Evolutionary conservation across 2,113 vertebrate genomes (phyloP), one percentile per base, ranked within the genome.

Genomic region (Sturnira hondurensis): DNA sequence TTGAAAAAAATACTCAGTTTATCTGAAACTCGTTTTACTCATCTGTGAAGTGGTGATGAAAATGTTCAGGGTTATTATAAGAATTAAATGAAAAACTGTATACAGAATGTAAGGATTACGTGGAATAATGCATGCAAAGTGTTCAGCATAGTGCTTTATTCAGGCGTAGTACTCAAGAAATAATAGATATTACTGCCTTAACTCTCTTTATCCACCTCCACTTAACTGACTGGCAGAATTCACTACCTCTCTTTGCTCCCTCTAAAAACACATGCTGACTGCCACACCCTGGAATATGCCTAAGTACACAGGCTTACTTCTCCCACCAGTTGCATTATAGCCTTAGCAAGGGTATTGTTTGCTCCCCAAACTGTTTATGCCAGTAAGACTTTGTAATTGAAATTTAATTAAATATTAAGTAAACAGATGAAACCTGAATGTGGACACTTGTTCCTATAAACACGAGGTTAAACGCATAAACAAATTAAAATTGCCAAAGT

Each of bases 341-440:
- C 38, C 54, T 92, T 73, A 84, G 45, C 54, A 50, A 89, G 45
- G 58, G 54, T 85, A 80, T 92, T 94, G n/a, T 67, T 88, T 84
- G 70, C 63, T 88, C 52, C 33, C 71, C 85, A 85, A 89, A 47
- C 14, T 85, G 38, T 52, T 84, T 67, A 85, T 89, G 63, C 63
- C 38, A 50, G 22, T 85, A 85, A 71, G 70, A 84, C 63, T 67
- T 73, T 84, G 38, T 89, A 43, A 65, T 10, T 41, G 38, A 80
- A 85, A 92, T 92, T 94, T 83, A 96, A 83, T 89, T 92, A 94
- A 73, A 80, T 84, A 45, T 71, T 92, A 78, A 83, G 28, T 88
- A 88, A 94, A 78, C 19, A 71, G 41, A 83, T 65, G 45, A 68
- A 94, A 77, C 76, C 41, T 38, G 8, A 96, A 86, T 28, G 10